Conservation (phyloP, 2,113 vertebrate species). For the Podilymbus podiceps region DNA sequence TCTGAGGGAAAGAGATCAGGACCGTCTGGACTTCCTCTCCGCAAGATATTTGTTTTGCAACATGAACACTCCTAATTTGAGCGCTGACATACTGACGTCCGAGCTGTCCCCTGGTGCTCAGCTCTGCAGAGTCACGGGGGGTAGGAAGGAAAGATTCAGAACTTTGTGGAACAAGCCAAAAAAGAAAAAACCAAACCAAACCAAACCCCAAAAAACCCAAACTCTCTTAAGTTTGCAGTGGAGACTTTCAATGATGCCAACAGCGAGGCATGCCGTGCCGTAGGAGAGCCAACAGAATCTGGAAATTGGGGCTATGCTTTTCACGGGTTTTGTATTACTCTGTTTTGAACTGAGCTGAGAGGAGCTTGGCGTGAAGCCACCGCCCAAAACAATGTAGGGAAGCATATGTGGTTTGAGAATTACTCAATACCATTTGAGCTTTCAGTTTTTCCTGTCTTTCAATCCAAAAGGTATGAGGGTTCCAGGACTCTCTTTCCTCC, state of each 20-base stretch:
- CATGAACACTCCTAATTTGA: not conserved
- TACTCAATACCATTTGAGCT: constrained; percentile 6
- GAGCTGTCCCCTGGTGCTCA: not conserved
- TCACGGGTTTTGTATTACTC: not conserved
- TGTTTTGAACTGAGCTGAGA: not conserved
- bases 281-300: not conserved
- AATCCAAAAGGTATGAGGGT: not conserved
- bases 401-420: constrained; percentile 36
- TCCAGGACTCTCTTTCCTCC: constrained; percentile 24
- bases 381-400: constrained; percentile 48
- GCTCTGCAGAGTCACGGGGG: not conserved
- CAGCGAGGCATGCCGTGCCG: not conserved
- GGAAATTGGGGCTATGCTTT: not conserved
- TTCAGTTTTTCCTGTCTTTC: constrained; percentile 61
- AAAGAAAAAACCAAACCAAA: not conserved
- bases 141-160: not conserved
- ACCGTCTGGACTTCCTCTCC: not conserved
- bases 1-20: not conserved
- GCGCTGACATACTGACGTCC: not conserved
- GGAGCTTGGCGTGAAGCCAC: constrained; percentile 33
- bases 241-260: not conserved
- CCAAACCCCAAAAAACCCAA: too few relatives aligned
- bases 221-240: not conserved
- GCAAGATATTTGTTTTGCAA: not conserved
- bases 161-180: not conserved